Evolutionary conservation across 2,888 invertebrate species (phyloP), one percentile per base, ranked within the genome.

Genomic region (Morinoia aosen): DNA sequence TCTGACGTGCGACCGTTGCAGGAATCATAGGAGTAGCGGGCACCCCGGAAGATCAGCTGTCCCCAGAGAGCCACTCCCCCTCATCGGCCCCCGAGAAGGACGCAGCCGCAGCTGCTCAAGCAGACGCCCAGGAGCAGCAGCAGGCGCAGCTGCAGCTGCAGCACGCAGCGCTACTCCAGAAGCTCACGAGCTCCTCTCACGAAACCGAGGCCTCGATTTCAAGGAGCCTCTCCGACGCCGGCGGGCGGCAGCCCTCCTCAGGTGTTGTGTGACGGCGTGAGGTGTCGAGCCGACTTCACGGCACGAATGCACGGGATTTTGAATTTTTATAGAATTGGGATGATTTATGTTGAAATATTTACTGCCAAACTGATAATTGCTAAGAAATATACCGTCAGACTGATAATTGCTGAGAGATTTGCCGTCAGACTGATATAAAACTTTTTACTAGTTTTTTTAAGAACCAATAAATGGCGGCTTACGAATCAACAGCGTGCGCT

Each of bases 1-100:
- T 76, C 76, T 76, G 25, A 76, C 25, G 76, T 8, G 76, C 76
- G 0, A 8, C 33, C 2, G 33, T 76, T 76, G 76, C 95, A 95
- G 95, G 95, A 33, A 95, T 95, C n/a, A 95, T 95, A n/a, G 95
- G 95, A n/a, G 95, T 95, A n/a, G 95, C 95, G 5, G 95, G 95
- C 57, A 95, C 95, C 16, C 95, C 95, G 14, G 95, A 95, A 58
- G 95, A 95, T 4, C 61, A 64, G 12, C 58, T 16, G 33, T 88
- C 90, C 48, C 88, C 88, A 11, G 40, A 48, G 5, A 61, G 56
- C 95, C 11, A 33, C 39, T 88, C 57, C 64, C 95, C 90, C n/a
- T 14, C 94, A 58, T 39, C 88, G 39, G 19, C 94, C 39, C 33
- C 93, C 14, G 93, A 33, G 58, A 57, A 57, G 16, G 48, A 39